Percentiles rank a stretch among this genome's conserved stretches.
Evolutionary conservation across 2,888 invertebrate species (phyloP).

Genomic region (Zygogramma bicolorata): DNA sequence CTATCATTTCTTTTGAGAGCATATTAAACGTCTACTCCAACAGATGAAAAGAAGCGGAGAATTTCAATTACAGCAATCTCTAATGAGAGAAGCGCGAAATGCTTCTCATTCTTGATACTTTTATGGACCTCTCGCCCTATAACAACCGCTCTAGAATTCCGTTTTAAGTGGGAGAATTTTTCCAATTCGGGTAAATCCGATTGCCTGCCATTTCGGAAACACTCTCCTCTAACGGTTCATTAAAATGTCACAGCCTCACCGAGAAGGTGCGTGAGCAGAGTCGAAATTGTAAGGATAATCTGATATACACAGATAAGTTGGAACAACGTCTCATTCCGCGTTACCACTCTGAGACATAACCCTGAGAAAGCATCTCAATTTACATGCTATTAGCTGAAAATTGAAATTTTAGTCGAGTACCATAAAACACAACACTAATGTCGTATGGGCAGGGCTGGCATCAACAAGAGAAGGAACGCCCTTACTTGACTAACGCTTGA

Average conservation of each 20-base stretch:
- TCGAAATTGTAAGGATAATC: conserved; percentile 7
- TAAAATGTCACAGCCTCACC: conserved; percentile 5
- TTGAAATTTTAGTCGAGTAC: conserved; percentile 19
- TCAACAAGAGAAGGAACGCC: too few relatives aligned
- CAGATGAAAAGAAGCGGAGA: too few relatives aligned
- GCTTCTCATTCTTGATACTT: neutral
- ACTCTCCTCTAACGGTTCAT: neutral
- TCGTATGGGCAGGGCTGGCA: neutral
- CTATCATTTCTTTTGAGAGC: too few relatives aligned
- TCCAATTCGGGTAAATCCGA: neutral
- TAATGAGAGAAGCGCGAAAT: neutral
- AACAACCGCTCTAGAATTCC: neutral
- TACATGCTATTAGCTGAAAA: conserved; percentile 21
- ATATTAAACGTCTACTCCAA: too few relatives aligned
- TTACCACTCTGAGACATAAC: conserved; percentile 1
- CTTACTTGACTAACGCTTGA: too few relatives aligned
- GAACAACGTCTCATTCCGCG: conserved; percentile 6
- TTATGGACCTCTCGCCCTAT: neutral
- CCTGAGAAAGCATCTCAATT: conserved; percentile 14
- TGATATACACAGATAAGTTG: conserved; percentile 8
- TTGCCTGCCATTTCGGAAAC: neutral
- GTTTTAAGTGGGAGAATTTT: neutral
- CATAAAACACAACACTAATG: conserved; percentile 9
- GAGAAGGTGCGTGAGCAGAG: conserved; percentile 4
- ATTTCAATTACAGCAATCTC: too few relatives aligned